A percentile compares a stretch with the other conserved stretches of the same genome.
These are phyloP conservation scores for Cardiocondyla obscurior DNA, from an alignment of 1,140 invertebrate species.

Conservation along the genomic window DNA sequence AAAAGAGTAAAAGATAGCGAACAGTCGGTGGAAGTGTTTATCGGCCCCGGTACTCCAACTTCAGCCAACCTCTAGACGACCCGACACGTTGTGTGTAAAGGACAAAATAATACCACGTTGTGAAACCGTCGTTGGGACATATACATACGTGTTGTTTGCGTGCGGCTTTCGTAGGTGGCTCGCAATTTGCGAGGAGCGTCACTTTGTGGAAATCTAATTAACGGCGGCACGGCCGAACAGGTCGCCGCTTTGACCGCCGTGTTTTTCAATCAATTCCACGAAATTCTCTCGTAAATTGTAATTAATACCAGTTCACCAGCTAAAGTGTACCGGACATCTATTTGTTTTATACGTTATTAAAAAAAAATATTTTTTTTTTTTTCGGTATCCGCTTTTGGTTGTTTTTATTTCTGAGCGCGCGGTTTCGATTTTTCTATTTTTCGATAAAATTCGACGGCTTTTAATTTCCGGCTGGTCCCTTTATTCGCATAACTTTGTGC, in stretches of 20 bases:
- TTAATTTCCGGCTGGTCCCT: background rate
- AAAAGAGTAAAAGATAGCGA: slow-evolving; percentile 26
- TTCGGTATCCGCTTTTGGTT: too few relatives aligned
- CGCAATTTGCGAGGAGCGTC: background rate
- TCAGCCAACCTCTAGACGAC: slow-evolving; percentile 69
- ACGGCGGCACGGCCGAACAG: background rate
- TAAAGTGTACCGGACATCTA: background rate
- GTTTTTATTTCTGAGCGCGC: background rate
- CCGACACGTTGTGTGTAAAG: slow-evolving; percentile 51
- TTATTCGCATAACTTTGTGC: background rate
- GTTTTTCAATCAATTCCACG: background rate
- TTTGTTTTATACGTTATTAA: background rate
- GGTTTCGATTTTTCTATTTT: background rate
- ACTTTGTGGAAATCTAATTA: background rate
- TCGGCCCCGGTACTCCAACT: slow-evolving; percentile 50
- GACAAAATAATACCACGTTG: slow-evolving; percentile 61
- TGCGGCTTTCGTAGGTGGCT: background rate
- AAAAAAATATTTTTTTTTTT: background rate
- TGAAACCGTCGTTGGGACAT: slow-evolving; percentile 12
- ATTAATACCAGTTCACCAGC: background rate
- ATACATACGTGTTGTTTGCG: slow-evolving; percentile 13
- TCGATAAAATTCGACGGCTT: background rate
- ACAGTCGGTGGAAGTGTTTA: slow-evolving; percentile 21
- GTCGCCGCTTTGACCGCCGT: background rate
- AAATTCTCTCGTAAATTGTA: background rate